Conservation (phyloP, 2,113 vertebrate genomes). For the Neogale vison region DNA sequence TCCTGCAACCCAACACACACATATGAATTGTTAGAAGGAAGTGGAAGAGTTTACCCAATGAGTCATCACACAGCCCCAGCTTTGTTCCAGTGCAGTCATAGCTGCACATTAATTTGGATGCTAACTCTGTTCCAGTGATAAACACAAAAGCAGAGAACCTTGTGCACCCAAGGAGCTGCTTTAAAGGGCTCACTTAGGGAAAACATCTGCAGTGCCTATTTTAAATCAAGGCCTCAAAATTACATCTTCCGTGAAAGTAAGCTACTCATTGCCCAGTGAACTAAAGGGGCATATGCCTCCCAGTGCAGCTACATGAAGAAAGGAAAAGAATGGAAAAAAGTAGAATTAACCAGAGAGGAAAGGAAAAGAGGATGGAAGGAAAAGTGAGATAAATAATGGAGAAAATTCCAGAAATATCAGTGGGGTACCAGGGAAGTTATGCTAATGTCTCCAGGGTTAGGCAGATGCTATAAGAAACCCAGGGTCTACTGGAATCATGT, state of each 20-base stretch:
- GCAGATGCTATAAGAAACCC: background rate
- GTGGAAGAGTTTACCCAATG: constrained; percentile 54
- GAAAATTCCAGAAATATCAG: constrained; percentile 30
- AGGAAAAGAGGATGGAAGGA: background rate
- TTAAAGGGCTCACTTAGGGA: constrained; percentile 75
- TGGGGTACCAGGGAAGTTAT: background rate
- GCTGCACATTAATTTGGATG: constrained; percentile 79
- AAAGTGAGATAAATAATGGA: background rate
- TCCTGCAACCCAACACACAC: constrained; percentile 17
- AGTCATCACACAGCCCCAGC: constrained; percentile 71
- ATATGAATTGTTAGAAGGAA: constrained; percentile 52
- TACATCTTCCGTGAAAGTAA: constrained; percentile 79
- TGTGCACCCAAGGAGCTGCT: constrained; percentile 77
- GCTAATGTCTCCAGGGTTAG: background rate
- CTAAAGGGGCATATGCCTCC: constrained; percentile 66
- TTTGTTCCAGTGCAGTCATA: constrained; percentile 70
- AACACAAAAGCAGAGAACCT: constrained; percentile 78
- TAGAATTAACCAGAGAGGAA: background rate
- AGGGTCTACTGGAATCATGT: background rate
- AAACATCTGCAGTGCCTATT: constrained; percentile 82
- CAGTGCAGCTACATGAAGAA: constrained; percentile 39
- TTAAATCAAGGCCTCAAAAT: constrained; percentile 78
- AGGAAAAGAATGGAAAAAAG: constrained; percentile 56
- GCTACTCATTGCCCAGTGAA: constrained; percentile 65
- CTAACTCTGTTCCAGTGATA: constrained; percentile 76